These are phyloP conservation scores for Hipposideros larvatus DNA, from an alignment of 2,797 vertebrate species.

Conservation along the genomic window DNA sequence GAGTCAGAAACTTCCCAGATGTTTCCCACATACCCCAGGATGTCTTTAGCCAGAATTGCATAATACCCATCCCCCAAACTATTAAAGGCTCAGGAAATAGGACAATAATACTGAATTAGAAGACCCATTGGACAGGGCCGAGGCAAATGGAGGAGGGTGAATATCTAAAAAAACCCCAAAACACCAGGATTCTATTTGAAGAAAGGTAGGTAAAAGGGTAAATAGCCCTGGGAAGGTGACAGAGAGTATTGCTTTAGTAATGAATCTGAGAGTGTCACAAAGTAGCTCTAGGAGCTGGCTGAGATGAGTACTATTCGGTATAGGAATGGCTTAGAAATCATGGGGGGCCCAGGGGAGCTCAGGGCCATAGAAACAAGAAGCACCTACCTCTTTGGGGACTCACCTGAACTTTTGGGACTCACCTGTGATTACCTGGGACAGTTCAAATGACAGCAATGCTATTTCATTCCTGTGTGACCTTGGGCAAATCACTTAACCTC, in stretches of 20 bases:
- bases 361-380: not conserved
- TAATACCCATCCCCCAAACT: not conserved
- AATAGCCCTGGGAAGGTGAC: not conserved
- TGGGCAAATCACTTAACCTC: not conserved
- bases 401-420: not conserved
- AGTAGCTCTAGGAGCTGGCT: not conserved
- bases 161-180: too few species aligned
- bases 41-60: not conserved
- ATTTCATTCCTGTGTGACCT: not conserved
- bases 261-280: not conserved
- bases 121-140: not conserved
- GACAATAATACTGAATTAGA: not conserved
- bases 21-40: not conserved
- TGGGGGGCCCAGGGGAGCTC: not conserved
- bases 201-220: not conserved
- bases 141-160: not conserved
- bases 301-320: fast-evolving
- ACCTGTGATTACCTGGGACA: not conserved
- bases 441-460: not conserved
- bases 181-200: not conserved
- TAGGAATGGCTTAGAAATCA: not conserved
- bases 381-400: not conserved
- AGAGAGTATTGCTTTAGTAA: not conserved
- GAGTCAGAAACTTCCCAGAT: not conserved
- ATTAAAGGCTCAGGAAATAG: not conserved